phyloP scores from a whole-genome alignment of 1,140 invertebrate genomes.

The Latrodectus geometricus region DNA sequence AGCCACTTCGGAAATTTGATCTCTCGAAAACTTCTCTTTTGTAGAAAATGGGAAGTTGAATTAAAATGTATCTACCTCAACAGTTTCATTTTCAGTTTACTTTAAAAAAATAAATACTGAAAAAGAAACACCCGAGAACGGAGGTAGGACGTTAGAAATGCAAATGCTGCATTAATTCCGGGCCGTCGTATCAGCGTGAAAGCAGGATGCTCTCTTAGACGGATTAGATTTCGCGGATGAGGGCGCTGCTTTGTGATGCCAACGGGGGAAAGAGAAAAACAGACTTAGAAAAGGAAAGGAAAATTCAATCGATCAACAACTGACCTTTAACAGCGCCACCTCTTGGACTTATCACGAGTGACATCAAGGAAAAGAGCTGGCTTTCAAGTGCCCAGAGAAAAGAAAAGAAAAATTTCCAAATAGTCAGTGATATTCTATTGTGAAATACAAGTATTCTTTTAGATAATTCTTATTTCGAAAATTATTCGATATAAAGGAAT shows the following conservation, averaged over 20 bases:
- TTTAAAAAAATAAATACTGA: neutral
- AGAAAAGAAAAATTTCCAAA: neutral
- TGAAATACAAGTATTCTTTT: no score
- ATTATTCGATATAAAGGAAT: no score
- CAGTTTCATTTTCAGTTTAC: neutral
- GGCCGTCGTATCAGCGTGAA: conserved; percentile 30
- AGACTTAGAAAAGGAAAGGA: conserved; percentile 28
- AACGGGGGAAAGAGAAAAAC: conserved; percentile 34
- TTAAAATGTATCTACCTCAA: neutral
- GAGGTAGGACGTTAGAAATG: conserved; percentile 1
- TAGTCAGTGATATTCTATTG: no score
- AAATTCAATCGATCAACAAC: conserved; percentile 49
- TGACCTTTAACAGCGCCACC: conserved; percentile 54
- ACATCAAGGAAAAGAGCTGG: neutral
- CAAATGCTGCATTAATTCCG: conserved; percentile 38
- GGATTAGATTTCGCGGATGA: conserved; percentile 56
- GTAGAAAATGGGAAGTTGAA: neutral
- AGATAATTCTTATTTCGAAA: no score
- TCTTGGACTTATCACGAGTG: conserved; percentile 27
- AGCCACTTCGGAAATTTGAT: neutral
- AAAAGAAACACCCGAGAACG: neutral
- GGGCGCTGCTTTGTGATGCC: conserved; percentile 43
- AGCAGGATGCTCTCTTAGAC: conserved; percentile 33
- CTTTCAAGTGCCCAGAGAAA: neutral
- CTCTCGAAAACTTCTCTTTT: neutral